Percentiles rank a stretch among this genome's conserved stretches.
These are phyloP conservation scores for Nasonia longicornis DNA, from an alignment of 1,140 invertebrate genomes.

Conservation along the genomic window DNA sequence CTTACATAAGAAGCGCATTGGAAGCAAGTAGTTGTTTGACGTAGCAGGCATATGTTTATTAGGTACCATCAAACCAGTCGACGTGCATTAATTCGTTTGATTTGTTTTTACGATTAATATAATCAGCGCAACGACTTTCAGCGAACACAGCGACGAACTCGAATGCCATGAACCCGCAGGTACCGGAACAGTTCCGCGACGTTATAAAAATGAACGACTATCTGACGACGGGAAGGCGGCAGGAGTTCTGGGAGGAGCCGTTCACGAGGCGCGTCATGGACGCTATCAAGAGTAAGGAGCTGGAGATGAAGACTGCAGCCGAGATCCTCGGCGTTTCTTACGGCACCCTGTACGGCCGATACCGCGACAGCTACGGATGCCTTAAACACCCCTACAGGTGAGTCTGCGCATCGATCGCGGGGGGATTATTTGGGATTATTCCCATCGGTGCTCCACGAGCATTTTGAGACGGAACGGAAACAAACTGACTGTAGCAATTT, in stretches of 20 bases:
- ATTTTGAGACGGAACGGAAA: too few relatives aligned
- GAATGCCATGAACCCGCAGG: conserved; percentile 62
- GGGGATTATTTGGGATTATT: too few relatives aligned
- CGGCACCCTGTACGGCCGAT: conserved; percentile 88
- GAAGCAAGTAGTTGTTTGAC: background rate
- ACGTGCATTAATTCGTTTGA: background rate
- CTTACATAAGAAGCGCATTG: too few relatives aligned
- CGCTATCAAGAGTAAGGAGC: conserved; percentile 87
- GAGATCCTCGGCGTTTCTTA: conserved; percentile 89
- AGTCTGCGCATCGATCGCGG: conserved; percentile 45
- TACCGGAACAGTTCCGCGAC: conserved; percentile 76
- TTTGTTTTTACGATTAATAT: background rate
- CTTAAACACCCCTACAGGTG: conserved; percentile 84
- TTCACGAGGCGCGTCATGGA: conserved; percentile 87
- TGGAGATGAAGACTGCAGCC: conserved; percentile 94
- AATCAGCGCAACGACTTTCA: conserved; percentile 27
- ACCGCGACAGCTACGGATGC: conserved; percentile 88
- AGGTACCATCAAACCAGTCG: background rate
- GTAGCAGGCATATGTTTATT: background rate
- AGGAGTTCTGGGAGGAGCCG: conserved; percentile 92
- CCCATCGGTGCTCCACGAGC: too few relatives aligned
- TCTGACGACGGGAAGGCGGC: conserved; percentile 83
- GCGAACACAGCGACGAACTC: conserved; percentile 60
- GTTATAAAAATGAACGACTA: conserved; percentile 91
- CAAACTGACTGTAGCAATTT: background rate